Evolutionary conservation across 1,140 invertebrate genomes (phyloP), one percentile per base, ranked within the genome.

Genomic region (Drosophila neocordata): DNA sequence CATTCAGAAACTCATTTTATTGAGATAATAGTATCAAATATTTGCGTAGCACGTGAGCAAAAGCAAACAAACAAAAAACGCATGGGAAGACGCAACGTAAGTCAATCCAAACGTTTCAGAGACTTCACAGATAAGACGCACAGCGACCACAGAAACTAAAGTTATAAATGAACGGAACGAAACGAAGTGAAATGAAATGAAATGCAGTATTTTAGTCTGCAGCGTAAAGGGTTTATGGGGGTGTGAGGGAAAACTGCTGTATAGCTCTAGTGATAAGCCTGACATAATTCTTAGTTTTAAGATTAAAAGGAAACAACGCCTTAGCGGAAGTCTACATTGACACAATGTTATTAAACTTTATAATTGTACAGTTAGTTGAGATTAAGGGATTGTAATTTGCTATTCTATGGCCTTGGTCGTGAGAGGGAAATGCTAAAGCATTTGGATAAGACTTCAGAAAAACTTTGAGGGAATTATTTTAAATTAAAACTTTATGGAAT

Each of bases 281-380:
- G 41, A 48, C 41, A 48, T 48, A 48, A 48, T 48, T 48, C 15
- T 4, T 48, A 48, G 15, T 48, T 20, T 48, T 11, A 48, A 48
- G 41, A 48, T 48, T 48, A 48, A 48, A 18, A 4, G 9, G 9
- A 9, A 48, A 48, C 41, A 48, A 48, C 41, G 41, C 15, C 41
- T 48, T 9, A 48, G 3, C 41, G 41, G 41, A 48, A 48, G 41
- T 48, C 13, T 4, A 48, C 41, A 48, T 20, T 18, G 41, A 9
- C 4, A 9, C 13, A 8, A 44, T 44, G 41, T 44, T 44, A 7
- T 15, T 20, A 4, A 5, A 20, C 5, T 44, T 12, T 3, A 44
- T 44, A 44, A 44, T 15, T 44, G 15, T 44, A 18, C 15, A 9
- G 41, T 18, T 38, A 38, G 3, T 38, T 38, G 8, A 11, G 15